Conservation (phyloP, 2,888 invertebrate species). For the Spisula solida region DNA sequence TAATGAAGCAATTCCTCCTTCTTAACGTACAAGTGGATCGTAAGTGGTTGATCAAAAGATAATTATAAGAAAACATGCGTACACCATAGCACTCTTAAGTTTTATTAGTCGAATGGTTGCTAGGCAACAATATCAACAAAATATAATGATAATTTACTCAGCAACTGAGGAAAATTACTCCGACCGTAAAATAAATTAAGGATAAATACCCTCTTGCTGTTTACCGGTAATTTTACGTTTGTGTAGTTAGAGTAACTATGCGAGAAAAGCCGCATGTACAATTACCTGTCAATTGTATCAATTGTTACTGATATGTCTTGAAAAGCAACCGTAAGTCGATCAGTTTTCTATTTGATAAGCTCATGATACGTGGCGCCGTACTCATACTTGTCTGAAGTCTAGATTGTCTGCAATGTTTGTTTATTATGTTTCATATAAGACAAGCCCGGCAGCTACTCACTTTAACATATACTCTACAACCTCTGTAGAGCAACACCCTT, state of each 20-base stretch:
- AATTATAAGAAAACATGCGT: background rate
- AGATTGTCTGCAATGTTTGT: too few relatives aligned
- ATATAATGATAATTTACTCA: slow-evolving; percentile 17
- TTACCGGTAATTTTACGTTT: background rate
- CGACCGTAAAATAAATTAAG: slow-evolving; percentile 11
- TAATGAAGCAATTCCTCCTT: background rate
- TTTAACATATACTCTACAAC: too few relatives aligned
- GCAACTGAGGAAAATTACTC: slow-evolving; percentile 1
- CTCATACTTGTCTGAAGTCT: too few relatives aligned
- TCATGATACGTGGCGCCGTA: too few relatives aligned
- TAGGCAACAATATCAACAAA: slow-evolving; percentile 14
- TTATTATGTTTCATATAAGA: too few relatives aligned
- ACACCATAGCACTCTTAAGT: background rate
- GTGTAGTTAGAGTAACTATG: background rate
- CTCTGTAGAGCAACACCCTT: too few relatives aligned
- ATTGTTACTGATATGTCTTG: too few relatives aligned
- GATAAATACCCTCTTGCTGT: too few relatives aligned
- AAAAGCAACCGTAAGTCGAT: too few relatives aligned
- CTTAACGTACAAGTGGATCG: background rate
- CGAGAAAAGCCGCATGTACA: background rate
- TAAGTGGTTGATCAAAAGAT: background rate
- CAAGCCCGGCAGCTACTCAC: too few relatives aligned
- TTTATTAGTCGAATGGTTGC: slow-evolving; percentile 12
- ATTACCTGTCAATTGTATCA: background rate
- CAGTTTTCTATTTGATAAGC: too few relatives aligned